Percentiles rank a stretch among this genome's conserved stretches.
These are phyloP conservation scores for Triplophysa siluroides DNA, from an alignment of 2,113 vertebrate species.

Conservation along the genomic window DNA sequence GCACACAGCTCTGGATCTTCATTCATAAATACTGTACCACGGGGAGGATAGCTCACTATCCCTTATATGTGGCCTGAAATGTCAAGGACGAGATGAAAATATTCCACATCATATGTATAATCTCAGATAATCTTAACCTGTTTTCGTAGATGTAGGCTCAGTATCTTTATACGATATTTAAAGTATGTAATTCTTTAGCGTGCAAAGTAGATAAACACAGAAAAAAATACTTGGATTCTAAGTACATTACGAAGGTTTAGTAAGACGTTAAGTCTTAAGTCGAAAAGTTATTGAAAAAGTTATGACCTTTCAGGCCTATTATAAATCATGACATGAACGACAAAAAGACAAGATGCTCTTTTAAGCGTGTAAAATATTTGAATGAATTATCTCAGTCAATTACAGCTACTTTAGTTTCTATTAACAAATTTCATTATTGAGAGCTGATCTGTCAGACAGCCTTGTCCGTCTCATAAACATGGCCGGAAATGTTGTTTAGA, in stretches of 20 bases:
- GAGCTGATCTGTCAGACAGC: not conserved
- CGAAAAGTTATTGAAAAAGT: not conserved
- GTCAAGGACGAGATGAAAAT: slow-evolving; percentile 17
- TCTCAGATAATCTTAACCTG: not conserved
- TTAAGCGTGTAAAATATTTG: too few relatives aligned
- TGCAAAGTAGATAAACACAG: not conserved
- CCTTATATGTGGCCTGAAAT: slow-evolving; percentile 25
- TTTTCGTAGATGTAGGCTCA: not conserved
- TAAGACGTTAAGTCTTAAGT: not conserved
- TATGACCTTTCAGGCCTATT: not conserved
- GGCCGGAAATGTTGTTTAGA: slow-evolving; percentile 13
- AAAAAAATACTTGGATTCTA: not conserved
- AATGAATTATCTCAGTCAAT: not conserved
- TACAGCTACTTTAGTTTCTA: not conserved
- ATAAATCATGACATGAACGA: not conserved
- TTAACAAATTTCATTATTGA: not conserved
- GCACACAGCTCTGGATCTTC: slow-evolving; percentile 45
- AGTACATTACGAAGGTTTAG: not conserved
- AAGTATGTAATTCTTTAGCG: not conserved
- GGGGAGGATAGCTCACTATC: slow-evolving; percentile 9
- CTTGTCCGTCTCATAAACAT: not conserved
- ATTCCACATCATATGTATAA: slow-evolving; percentile 9
- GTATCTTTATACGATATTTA: not conserved
- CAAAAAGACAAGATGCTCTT: not conserved
- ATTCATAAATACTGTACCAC: slow-evolving; percentile 53